Percentiles rank a stretch among this genome's conserved stretches.
Conservation (phyloP, 1,140 invertebrate genomes). For the Nasonia giraulti region DNA sequence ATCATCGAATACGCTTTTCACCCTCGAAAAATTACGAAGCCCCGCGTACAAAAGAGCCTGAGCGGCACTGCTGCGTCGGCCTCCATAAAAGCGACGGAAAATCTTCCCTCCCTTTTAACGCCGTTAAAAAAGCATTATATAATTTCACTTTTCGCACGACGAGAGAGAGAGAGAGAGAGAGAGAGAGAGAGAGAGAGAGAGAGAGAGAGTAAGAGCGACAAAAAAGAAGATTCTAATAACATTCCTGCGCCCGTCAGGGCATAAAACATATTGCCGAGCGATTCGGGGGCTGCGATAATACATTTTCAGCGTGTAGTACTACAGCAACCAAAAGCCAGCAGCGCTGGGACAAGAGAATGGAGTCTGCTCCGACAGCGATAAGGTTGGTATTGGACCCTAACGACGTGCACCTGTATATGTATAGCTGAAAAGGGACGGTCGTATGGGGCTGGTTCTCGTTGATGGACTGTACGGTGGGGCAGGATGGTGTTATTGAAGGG, state of each 20-base stretch:
- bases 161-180: background rate
- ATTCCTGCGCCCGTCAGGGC: background rate
- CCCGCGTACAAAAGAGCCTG: background rate
- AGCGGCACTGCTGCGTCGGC: background rate
- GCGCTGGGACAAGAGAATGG: too few species aligned
- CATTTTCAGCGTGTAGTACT: background rate
- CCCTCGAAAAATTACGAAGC: background rate
- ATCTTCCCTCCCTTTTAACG: conserved; percentile 6
- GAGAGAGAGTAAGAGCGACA: background rate
- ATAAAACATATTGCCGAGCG: conserved; percentile 18
- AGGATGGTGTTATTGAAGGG: too few species aligned
- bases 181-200: background rate
- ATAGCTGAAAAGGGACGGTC: too few species aligned
- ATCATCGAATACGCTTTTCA: background rate
- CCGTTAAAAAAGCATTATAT: background rate
- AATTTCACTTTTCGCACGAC: background rate
- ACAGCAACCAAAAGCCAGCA: too few species aligned
- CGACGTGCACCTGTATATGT: too few species aligned
- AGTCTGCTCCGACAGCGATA: too few species aligned
- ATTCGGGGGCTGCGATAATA: background rate
- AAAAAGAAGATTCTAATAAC: conserved; percentile 4
- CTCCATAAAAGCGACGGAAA: background rate
- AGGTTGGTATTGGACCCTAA: too few species aligned
- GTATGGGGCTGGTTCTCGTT: too few species aligned
- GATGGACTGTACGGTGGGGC: too few species aligned